These are phyloP conservation scores for Tetramorium simillimum DNA, from an alignment of 1,140 invertebrate species.

Conservation along the genomic window DNA sequence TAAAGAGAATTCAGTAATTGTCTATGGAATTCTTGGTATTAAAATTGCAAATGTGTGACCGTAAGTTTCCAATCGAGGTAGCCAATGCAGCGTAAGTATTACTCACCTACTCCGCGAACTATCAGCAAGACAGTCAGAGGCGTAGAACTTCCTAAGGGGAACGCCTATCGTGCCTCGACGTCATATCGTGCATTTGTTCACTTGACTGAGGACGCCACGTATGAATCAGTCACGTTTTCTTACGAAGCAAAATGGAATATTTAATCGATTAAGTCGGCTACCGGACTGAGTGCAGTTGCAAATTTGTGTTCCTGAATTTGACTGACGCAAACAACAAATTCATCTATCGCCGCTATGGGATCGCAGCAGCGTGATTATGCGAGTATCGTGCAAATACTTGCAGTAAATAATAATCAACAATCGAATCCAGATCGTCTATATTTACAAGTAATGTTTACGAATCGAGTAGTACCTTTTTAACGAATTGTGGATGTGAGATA, in stretches of 20 bases:
- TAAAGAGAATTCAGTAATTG: background rate
- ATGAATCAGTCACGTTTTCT: background rate
- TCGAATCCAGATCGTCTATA: background rate
- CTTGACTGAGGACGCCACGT: constrained; percentile 28
- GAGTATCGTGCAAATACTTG: background rate
- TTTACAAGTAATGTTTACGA: background rate
- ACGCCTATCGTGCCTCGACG: constrained; percentile 44
- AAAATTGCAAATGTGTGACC: background rate
- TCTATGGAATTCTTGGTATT: background rate
- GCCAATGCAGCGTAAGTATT: constrained; percentile 55
- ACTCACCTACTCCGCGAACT: constrained; percentile 49
- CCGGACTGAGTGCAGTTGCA: background rate
- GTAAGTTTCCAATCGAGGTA: background rate
- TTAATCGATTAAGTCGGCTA: background rate
- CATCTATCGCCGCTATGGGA: background rate
- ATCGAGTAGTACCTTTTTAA: background rate
- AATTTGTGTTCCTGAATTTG: background rate
- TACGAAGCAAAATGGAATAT: background rate
- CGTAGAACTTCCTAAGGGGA: constrained; percentile 32
- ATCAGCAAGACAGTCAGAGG: constrained; percentile 44
- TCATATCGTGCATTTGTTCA: constrained; percentile 54
- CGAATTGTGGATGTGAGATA: background rate
- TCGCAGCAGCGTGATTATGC: background rate
- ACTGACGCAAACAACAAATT: background rate
- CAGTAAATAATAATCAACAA: background rate